phyloP scores from a whole-genome alignment of 2,888 invertebrate species.

The Neoitamus cyanurus region DNA sequence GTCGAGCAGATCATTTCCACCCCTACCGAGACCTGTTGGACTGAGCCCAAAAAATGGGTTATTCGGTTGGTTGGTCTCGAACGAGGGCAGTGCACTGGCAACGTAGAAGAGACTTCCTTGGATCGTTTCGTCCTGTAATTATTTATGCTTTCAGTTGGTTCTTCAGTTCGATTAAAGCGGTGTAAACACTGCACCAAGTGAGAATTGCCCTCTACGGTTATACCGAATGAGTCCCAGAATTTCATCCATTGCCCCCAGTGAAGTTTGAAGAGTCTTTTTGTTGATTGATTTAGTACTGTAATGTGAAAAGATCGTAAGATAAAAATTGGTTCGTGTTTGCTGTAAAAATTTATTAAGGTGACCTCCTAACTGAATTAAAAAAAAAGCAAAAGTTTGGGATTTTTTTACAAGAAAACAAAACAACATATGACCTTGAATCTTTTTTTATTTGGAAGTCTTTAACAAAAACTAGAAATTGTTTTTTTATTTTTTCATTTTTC shows the following conservation, averaged over 20 bases:
- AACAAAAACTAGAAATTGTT: too few species aligned
- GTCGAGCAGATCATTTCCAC: constrained; percentile 62
- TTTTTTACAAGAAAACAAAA: too few species aligned
- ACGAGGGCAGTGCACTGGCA: constrained; percentile 70
- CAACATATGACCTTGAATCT: too few species aligned
- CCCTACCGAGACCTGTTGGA: constrained; percentile 71
- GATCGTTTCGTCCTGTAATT: constrained; percentile 58
- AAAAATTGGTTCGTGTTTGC: too few species aligned
- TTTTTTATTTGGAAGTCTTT: too few species aligned
- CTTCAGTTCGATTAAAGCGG: neutral
- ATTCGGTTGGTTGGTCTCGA: constrained; percentile 66
- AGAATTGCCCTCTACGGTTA: constrained; percentile 68
- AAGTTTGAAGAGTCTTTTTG: constrained; percentile 66
- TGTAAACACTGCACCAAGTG: constrained; percentile 65
- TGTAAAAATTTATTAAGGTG: too few species aligned
- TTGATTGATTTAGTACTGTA: constrained; percentile 68
- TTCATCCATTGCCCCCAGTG: constrained; percentile 68
- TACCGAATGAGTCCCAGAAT: constrained; percentile 68
- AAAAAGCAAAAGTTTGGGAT: too few species aligned
- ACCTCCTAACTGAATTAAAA: too few species aligned
- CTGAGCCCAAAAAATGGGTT: constrained; percentile 70
- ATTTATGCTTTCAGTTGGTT: constrained; percentile 58
- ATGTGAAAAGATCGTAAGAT: too few species aligned
- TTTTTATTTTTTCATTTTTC: too few species aligned
- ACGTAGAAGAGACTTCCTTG: constrained; percentile 72